phyloP scores from a whole-genome alignment of 2,888 invertebrate genomes.

The Julus scandinavius region DNA sequence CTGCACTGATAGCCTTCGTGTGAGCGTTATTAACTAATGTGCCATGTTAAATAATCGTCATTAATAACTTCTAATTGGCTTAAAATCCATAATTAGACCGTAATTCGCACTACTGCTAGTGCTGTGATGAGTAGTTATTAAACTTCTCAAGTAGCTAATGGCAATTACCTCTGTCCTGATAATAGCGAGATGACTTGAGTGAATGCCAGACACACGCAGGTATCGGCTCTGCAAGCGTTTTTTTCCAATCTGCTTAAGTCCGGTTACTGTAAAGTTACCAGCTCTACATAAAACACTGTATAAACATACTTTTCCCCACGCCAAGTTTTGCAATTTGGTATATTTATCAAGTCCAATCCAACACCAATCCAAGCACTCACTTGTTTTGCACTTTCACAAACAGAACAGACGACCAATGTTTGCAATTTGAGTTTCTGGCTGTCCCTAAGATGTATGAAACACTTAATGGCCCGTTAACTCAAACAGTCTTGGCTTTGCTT shows the following conservation, averaged over 20 bases:
- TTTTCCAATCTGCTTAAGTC: background rate
- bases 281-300: background rate
- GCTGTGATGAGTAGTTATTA: background rate
- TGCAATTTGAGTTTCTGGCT: too few species aligned
- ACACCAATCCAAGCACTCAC: background rate
- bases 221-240: background rate
- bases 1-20: background rate
- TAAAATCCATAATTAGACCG: background rate
- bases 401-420: background rate
- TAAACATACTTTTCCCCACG: background rate
- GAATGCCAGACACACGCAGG: background rate
- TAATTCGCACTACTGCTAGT: background rate
- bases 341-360: background rate
- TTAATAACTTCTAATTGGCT: background rate
- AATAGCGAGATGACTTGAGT: background rate
- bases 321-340: background rate
- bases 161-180: constrained; percentile 10
- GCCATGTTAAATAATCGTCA: background rate
- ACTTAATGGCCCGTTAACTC: too few species aligned
- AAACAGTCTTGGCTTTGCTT: too few species aligned
- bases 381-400: background rate
- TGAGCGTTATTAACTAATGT: background rate
- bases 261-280: background rate
- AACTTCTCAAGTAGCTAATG: constrained; percentile 9
- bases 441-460: too few species aligned